Evolutionary conservation across 2,113 vertebrate species (phyloP).

Genomic region (Phasianus colchicus): DNA sequence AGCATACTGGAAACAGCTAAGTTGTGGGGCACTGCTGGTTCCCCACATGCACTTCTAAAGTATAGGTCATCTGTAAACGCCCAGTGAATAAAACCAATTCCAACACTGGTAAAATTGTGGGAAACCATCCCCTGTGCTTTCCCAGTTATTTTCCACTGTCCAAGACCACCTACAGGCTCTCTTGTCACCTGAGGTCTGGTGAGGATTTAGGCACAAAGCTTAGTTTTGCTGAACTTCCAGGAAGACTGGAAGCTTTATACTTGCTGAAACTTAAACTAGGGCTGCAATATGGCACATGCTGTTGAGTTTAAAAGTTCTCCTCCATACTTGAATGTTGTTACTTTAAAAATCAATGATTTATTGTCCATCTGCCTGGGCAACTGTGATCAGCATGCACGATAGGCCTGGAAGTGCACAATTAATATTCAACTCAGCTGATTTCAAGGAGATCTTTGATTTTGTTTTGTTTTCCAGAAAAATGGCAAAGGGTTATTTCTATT

Average conservation of each 20-base stretch:
- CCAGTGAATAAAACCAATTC: background rate
- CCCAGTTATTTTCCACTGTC: background rate
- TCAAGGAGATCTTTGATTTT: background rate
- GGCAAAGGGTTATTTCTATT: conserved; percentile 27
- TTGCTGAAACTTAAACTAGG: background rate
- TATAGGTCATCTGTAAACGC: background rate
- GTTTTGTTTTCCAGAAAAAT: background rate
- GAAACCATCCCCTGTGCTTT: background rate
- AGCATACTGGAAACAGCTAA: background rate
- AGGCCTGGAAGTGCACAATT: background rate
- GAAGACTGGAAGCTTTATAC: background rate
- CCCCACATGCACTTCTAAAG: background rate
- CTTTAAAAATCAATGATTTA: background rate
- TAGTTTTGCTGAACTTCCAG: background rate
- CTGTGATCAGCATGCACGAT: background rate
- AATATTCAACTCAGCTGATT: background rate
- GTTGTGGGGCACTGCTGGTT: background rate
- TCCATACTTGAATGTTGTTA: background rate
- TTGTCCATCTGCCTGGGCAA: background rate
- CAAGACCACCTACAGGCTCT: background rate
- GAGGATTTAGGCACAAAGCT: background rate
- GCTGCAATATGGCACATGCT: background rate
- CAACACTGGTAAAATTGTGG: background rate
- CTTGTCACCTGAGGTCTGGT: background rate
- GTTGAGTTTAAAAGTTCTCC: background rate